Percentiles rank a stretch among this genome's conserved stretches.
These are phyloP conservation scores for Dione juno DNA, from an alignment of 2,888 invertebrate genomes.

Conservation along the genomic window DNA sequence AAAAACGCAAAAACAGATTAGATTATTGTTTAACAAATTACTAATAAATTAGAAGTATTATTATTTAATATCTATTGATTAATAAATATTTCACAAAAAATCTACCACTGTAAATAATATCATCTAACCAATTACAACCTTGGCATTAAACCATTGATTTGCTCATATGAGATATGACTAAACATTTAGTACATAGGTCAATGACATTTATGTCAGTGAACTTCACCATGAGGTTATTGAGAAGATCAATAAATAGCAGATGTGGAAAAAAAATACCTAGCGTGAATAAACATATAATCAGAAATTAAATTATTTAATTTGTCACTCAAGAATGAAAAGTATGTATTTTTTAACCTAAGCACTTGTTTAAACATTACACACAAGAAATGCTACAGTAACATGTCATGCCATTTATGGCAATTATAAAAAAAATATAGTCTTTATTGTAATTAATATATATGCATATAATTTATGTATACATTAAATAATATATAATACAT, in stretches of 20 bases:
- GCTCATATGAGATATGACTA: slow-evolving; percentile 53
- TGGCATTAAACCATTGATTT: slow-evolving; percentile 54
- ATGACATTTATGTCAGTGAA: slow-evolving; percentile 61
- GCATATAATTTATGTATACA: not conserved
- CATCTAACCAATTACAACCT: slow-evolving; percentile 55
- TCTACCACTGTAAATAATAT: not conserved
- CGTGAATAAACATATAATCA: not conserved
- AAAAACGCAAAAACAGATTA: not conserved
- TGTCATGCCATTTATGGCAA: not conserved
- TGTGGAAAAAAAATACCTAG: not conserved
- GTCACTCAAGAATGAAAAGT: no score
- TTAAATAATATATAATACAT: not conserved
- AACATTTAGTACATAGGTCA: slow-evolving; percentile 58
- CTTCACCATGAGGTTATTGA: slow-evolving; percentile 44
- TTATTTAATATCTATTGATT: no score
- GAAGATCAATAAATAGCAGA: not conserved
- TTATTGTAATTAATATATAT: no score
- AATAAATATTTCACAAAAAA: no score
- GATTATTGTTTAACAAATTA: not conserved
- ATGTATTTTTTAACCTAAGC: no score
- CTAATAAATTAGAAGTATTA: not conserved
- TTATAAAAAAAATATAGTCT: no score
- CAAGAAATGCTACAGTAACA: not conserved
- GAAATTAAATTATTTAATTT: not conserved
- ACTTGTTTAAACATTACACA: no score